These are phyloP conservation scores for Tangara arthus DNA, from an alignment of 2,797 vertebrate species.

Conservation along the genomic window DNA sequence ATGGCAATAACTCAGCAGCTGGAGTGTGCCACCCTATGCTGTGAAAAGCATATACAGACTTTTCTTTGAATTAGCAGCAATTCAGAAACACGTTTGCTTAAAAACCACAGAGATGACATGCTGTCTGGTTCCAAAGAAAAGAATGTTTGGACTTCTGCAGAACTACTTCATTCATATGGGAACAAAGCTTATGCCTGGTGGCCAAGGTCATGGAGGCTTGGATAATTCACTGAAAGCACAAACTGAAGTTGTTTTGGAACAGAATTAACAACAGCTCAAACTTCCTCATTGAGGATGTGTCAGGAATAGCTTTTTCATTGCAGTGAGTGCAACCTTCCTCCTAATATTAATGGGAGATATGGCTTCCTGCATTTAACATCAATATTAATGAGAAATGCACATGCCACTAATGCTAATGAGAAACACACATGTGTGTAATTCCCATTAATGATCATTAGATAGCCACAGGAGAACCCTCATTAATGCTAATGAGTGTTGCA, in stretches of 20 bases:
- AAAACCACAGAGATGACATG: neutral
- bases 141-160: neutral
- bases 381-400: constrained; percentile 6
- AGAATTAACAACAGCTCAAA: neutral
- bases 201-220: neutral
- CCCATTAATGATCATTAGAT: constrained; percentile 34
- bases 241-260: neutral
- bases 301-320: neutral
- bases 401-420: neutral
- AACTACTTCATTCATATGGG: neutral
- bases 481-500: constrained; percentile 32
- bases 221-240: neutral
- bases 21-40: neutral
- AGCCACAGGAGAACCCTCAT: constrained; percentile 36
- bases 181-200: neutral
- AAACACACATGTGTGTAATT: neutral
- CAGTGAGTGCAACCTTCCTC: neutral
- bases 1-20: neutral
- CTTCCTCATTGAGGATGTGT: neutral
- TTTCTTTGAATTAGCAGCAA: neutral
- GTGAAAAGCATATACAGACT: neutral
- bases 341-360: neutral
- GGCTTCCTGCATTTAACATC: neutral
- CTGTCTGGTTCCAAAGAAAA: neutral
- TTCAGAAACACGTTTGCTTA: neutral